Evolutionary conservation across 2,113 vertebrate species (phyloP).

Genomic region (Leiothrix lutea): DNA sequence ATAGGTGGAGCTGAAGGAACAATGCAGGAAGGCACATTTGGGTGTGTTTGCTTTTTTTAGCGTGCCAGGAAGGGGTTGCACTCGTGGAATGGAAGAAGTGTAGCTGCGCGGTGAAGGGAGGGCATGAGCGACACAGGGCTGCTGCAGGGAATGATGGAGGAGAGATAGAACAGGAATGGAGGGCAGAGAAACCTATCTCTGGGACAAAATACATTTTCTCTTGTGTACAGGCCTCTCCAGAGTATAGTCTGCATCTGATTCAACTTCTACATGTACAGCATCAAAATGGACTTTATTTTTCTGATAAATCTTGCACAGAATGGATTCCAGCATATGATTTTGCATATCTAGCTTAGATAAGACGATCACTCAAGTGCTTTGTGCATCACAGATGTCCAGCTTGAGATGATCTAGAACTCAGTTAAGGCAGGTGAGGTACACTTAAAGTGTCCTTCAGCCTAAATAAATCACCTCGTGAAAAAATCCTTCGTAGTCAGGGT

Average conservation of each 20-base stretch:
- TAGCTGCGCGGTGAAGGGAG: neutral
- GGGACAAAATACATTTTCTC: neutral
- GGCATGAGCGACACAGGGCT: neutral
- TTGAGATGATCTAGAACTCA: neutral
- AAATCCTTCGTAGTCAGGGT: neutral
- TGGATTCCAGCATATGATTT: neutral
- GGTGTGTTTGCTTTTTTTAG: neutral
- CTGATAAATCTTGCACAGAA: neutral
- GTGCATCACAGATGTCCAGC: neutral
- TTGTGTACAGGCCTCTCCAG: neutral
- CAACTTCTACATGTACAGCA: neutral
- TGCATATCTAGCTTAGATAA: neutral
- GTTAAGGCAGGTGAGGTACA: neutral
- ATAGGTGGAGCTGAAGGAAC: constrained; percentile 38
- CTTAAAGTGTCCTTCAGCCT: neutral
- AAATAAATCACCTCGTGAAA: constrained; percentile 2
- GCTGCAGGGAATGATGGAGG: neutral
- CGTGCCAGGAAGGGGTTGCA: neutral
- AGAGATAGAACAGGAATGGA: neutral
- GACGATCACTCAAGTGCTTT: neutral
- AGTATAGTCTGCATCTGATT: neutral
- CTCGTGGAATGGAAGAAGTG: neutral
- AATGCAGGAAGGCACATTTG: accelerated
- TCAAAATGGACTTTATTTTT: neutral
- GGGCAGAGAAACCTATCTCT: neutral